Evolutionary conservation across 2,113 vertebrate genomes (phyloP), one percentile per base, ranked within the genome.

Genomic region (Lota lota): DNA sequence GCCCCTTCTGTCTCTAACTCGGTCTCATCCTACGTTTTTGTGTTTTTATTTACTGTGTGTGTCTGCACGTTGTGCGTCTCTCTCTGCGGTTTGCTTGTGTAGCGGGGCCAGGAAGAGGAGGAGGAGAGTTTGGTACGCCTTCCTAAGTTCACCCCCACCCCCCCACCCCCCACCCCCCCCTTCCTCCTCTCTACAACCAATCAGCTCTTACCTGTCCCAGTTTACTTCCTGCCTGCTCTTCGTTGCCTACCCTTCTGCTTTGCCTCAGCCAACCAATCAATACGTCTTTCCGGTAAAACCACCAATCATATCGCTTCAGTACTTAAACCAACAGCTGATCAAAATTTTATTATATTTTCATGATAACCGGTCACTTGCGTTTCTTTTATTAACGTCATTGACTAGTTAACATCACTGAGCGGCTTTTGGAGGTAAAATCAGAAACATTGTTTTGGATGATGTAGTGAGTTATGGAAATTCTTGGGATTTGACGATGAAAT

Each of bases 61-160:
- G 36, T 68, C 57, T 28, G 58, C 19, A 21, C 2, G 18, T 22
- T 22, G 57, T 59, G 57, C 21, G 57, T 66, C 17, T 61, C n/a
- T 47, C 10, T 90, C 53, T 79, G 66, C 76, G 70, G 73, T 72
- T 20, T 73, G 87, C 90, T 88, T 92, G 87, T 90, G 92, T 85
- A 97, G 95, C 94, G 82, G 84, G 94, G 92, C 92, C 83, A 18
- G 83, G 93, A 95, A 76, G 93, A 91, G 79, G 81, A 70, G 74
- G 88, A 94, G 66, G 94, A 95, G 85, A 93, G 91, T 88, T 92
- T 87, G 96, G 96, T 97, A 98, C 40, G 95, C 81, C 69, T 28
- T 64, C 77, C 70, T 63, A 68, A 79, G 80, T 86, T 89, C 70
- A 74, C 56, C 18, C 67, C 57, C 60, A 69, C 68, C 64, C 59